Evolutionary conservation across 2,888 invertebrate genomes (phyloP).

Genomic region (Chrysolina americana): DNA sequence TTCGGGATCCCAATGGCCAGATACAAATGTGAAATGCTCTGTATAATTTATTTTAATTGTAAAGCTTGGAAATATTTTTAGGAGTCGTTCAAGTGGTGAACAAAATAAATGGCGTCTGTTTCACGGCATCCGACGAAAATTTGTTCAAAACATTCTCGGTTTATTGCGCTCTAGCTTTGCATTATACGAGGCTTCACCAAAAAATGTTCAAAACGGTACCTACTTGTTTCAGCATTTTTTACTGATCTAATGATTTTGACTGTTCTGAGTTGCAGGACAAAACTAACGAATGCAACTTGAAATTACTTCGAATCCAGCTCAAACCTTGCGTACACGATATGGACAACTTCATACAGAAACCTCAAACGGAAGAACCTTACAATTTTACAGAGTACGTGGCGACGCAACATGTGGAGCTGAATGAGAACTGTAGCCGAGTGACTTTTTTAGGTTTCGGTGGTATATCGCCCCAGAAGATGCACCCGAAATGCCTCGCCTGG

Average conservation of each 20-base stretch:
- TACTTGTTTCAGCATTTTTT: neutral
- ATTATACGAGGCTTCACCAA: constrained; percentile 72
- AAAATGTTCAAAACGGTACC: constrained; percentile 68
- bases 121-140: constrained; percentile 72
- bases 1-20: too few species aligned
- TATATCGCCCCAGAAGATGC: constrained; percentile 72
- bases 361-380: constrained; percentile 67
- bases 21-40: too few species aligned
- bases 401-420: neutral
- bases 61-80: constrained; percentile 58
- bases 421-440: neutral
- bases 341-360: constrained; percentile 69
- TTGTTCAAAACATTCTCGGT: constrained; percentile 73
- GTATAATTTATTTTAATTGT: too few species aligned
- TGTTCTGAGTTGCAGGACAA: constrained; percentile 48
- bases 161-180: constrained; percentile 74
- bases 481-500: constrained; percentile 72
- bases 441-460: constrained; percentile 71
- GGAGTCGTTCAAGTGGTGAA: constrained; percentile 75
- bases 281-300: constrained; percentile 59
- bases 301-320: constrained; percentile 71
- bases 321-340: constrained; percentile 73
- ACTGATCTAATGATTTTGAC: constrained; percentile 63
- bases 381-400: constrained; percentile 70
- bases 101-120: constrained; percentile 70